These are phyloP conservation scores for Circaetus gallicus DNA, from an alignment of 2,113 vertebrate species.

Conservation along the genomic window DNA sequence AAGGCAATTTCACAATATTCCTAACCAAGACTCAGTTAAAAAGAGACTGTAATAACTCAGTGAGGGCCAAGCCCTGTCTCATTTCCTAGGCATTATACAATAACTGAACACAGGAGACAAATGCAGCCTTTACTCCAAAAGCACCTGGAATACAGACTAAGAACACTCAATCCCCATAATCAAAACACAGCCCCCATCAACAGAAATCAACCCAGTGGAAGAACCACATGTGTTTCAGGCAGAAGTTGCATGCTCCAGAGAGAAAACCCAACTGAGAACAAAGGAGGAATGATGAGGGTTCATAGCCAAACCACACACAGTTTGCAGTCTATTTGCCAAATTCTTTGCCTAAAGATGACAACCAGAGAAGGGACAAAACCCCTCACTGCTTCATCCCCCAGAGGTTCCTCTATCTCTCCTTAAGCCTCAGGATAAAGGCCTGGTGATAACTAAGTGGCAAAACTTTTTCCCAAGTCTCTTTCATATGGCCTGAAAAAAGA, in stretches of 20 bases:
- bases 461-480: background rate
- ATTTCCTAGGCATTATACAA: background rate
- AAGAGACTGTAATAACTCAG: background rate
- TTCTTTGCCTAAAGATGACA: background rate
- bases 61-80: background rate
- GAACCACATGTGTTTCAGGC: background rate
- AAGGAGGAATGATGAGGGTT: background rate
- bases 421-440: background rate
- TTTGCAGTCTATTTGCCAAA: background rate
- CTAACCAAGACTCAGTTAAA: background rate
- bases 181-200: background rate
- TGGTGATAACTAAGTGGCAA: background rate
- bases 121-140: background rate
- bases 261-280: constrained; percentile 8
- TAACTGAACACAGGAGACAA: background rate
- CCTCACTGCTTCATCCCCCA: background rate
- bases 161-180: background rate
- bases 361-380: background rate
- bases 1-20: background rate
- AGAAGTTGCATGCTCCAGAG: background rate
- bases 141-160: background rate
- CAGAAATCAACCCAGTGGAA: background rate
- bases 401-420: background rate
- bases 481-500: background rate
- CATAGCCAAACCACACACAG: constrained; percentile 8